These are phyloP conservation scores for Drosophila varians DNA, from an alignment of 1,140 invertebrate species.

Conservation along the genomic window DNA sequence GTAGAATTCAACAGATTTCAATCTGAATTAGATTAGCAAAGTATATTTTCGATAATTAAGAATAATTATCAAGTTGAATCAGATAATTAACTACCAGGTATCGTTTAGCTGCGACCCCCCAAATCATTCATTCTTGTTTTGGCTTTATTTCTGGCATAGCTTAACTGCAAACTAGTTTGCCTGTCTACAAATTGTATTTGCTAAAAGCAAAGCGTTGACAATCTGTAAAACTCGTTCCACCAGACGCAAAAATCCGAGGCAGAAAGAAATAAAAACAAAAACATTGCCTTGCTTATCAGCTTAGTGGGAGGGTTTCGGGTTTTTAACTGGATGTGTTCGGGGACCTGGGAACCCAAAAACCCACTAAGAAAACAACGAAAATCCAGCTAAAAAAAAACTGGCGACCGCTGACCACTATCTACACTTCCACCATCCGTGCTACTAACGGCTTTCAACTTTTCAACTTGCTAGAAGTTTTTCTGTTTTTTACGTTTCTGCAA, in stretches of 20 bases:
- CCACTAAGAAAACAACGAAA: neutral
- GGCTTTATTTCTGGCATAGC: slow-evolving; percentile 28
- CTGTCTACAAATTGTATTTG: slow-evolving; percentile 70
- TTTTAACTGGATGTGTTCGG: slow-evolving; percentile 22
- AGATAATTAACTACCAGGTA: slow-evolving; percentile 27
- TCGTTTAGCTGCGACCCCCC: slow-evolving; percentile 11
- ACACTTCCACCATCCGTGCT: neutral
- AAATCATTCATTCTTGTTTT: slow-evolving; percentile 32
- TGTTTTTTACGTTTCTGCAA: slow-evolving; percentile 51
- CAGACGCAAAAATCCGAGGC: slow-evolving; percentile 42
- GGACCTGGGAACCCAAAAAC: slow-evolving; percentile 1
- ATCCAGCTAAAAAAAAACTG: neutral
- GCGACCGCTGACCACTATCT: slow-evolving; percentile 14
- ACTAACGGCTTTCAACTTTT: slow-evolving; percentile 66
- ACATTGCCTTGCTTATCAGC: slow-evolving; percentile 47
- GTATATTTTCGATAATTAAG: neutral
- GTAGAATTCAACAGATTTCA: neutral
- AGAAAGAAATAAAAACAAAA: slow-evolving; percentile 22
- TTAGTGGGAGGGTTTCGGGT: slow-evolving; percentile 39
- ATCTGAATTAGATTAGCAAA: neutral
- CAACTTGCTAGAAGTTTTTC: slow-evolving; percentile 71
- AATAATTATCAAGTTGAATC: slow-evolving; percentile 4
- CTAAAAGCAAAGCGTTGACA: slow-evolving; percentile 77
- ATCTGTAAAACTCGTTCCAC: slow-evolving; percentile 80
- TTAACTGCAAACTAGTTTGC: slow-evolving; percentile 76